Base-by-base conservation (phyloP, 2,888 invertebrate genomes). In the Drosophila greeni region DNA sequence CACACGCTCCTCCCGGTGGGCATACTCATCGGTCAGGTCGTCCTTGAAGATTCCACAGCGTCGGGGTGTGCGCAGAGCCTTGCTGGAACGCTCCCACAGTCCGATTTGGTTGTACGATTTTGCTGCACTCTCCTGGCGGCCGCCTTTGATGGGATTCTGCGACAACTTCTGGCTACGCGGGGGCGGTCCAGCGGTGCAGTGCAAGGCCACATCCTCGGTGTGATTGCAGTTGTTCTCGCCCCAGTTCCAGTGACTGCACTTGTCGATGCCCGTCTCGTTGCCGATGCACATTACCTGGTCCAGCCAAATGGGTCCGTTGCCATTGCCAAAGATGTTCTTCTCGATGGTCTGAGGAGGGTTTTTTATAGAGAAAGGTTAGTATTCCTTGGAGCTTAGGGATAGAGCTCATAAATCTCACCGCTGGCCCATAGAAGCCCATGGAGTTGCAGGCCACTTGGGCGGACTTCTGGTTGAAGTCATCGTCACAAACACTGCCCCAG, bases 401-500 rank as follows among this genome's bases (percentile, higher is more conserved):
- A 1, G 9, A 11, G 4, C 3, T 5, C 2, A 1, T 5, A 2
- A 1, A 23, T 23, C 81, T 75, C 73, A 88, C 85, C 14, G 91
- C 90, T 20, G 77, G 76, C 5, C 92, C 92, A 45, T 88, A 89
- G 70, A 88, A 91, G 6, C 92, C 92, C 56, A 92, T 81, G 2
- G 90, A 89, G 60, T 89, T 90, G 74, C 93, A 93, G 20, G 92
- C 90, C 1, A 93, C 92, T 74, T 90, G 90, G 0, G 94, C 95
- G 24, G 93, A 92, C 43, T 90, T 89, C 18, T 90, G 88, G 48
- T 92, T 91, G 82, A 95, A 95, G 76, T 93, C 92, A 82, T 95
- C 95, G 79, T 95, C 94, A 86, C 95, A 95, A 14, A 95, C 90
- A 0, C 94, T 93, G 12, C 95, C 95, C 93, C 94, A 94, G 18